Evolutionary conservation across 2,888 invertebrate genomes (phyloP).

Genomic region (Dynastes grantii): DNA sequence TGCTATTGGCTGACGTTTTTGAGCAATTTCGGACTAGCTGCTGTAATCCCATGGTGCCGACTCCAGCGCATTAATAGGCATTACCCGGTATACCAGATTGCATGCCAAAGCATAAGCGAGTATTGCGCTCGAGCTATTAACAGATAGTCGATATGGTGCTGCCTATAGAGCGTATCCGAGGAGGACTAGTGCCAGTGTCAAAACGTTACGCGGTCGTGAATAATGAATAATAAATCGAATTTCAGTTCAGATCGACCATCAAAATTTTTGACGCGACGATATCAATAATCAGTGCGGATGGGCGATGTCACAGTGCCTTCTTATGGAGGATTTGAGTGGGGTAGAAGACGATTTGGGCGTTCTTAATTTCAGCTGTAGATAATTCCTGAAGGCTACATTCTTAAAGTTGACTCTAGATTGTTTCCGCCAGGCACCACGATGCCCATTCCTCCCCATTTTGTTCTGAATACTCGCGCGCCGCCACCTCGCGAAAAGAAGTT

Average conservation of each 20-base stretch:
- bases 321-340: constrained; percentile 53
- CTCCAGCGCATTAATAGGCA: constrained; percentile 47
- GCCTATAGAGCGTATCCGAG: constrained; percentile 47
- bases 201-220: too few species aligned
- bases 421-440: not conserved
- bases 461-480: constrained; percentile 57
- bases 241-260: constrained; percentile 59
- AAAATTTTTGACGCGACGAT: constrained; percentile 54
- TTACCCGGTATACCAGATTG: not conserved
- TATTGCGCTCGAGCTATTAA: constrained; percentile 48
- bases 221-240: constrained; percentile 60
- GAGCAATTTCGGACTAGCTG: too few species aligned
- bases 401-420: constrained; percentile 59
- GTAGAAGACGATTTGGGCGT: not conserved
- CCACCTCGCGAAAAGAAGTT: constrained; percentile 46
- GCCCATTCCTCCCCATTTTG: constrained; percentile 58
- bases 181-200: constrained; percentile 48
- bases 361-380: not conserved
- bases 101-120: constrained; percentile 34
- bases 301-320: constrained; percentile 54
- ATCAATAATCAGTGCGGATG: constrained; percentile 55
- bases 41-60: too few species aligned
- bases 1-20: too few species aligned
- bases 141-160: constrained; percentile 51
- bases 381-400: constrained; percentile 9